These are phyloP conservation scores for Gorilla gorilla DNA, from an alignment of 2,113 vertebrate species.

Conservation along the genomic window DNA sequence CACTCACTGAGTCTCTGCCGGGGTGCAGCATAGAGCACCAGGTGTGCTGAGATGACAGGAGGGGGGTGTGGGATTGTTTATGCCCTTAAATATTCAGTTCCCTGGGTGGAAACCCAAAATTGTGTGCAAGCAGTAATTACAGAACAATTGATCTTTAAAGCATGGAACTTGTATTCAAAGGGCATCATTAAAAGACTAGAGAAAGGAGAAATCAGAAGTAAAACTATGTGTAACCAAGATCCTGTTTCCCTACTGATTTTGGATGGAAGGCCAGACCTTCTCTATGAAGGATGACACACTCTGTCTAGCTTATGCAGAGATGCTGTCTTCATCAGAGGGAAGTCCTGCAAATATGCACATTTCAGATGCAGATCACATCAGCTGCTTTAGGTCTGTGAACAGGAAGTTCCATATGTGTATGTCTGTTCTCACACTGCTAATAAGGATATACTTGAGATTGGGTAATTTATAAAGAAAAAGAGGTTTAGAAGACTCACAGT, in stretches of 20 bases:
- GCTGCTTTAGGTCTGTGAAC: neutral
- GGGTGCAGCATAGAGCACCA: neutral
- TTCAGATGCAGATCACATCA: neutral
- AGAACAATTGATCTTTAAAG: neutral
- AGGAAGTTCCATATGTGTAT: neutral
- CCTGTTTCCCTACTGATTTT: fast-evolving
- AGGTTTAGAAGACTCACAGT: too few species aligned
- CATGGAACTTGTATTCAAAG: neutral
- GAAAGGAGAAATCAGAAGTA: neutral
- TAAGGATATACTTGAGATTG: too few species aligned
- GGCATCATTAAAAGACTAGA: neutral
- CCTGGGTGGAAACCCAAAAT: neutral
- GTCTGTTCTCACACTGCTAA: too few species aligned
- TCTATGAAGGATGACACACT: neutral
- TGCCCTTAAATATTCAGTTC: neutral
- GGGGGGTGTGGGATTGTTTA: neutral
- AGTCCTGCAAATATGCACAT: fast-evolving
- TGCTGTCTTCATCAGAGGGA: neutral
- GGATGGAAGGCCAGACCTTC: fast-evolving
- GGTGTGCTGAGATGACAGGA: neutral
- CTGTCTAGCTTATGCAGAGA: neutral
- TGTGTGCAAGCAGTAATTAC: neutral
- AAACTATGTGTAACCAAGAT: neutral
- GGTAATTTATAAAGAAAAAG: too few species aligned
- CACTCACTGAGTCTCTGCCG: neutral